A percentile compares a stretch with the other conserved stretches of the same genome.
phyloP scores from a whole-genome alignment of 23 tunicate genomes.

The Botrylloides violaceus region DNA sequence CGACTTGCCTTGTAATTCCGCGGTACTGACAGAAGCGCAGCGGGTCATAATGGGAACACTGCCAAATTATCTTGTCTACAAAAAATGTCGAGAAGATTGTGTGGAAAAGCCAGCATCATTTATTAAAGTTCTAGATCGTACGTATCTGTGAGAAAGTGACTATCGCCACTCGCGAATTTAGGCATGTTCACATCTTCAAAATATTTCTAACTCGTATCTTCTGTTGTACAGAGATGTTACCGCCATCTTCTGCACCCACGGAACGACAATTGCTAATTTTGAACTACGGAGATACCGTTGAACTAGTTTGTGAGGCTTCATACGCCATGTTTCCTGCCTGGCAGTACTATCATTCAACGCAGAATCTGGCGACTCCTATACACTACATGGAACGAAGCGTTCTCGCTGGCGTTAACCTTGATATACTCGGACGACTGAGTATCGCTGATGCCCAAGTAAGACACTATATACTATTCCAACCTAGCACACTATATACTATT shows the following conservation, averaged over 20 bases:
- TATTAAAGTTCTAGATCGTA: neutral
- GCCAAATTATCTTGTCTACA: slow-evolving; percentile 27
- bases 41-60: neutral
- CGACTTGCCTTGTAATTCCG: slow-evolving; percentile 38
- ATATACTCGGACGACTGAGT: neutral
- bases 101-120: neutral
- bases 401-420: neutral
- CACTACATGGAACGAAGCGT: neutral
- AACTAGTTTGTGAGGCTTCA: neutral
- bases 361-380: neutral
- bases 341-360: slow-evolving; percentile 10
- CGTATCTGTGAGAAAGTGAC: neutral
- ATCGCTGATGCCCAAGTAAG: slow-evolving; percentile 2
- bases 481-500: neutral
- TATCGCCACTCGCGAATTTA: neutral
- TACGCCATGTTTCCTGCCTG: slow-evolving; percentile 6
- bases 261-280: neutral
- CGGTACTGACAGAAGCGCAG: slow-evolving; percentile 22
- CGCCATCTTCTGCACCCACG: neutral
- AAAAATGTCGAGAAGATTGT: neutral
- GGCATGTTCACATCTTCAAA: neutral
- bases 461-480: neutral
- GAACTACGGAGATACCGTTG: neutral
- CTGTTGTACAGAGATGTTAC: neutral
- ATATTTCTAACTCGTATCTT: neutral